These are phyloP conservation scores for Xestia xanthographa DNA, from an alignment of 2,888 invertebrate species.

Conservation along the genomic window DNA sequence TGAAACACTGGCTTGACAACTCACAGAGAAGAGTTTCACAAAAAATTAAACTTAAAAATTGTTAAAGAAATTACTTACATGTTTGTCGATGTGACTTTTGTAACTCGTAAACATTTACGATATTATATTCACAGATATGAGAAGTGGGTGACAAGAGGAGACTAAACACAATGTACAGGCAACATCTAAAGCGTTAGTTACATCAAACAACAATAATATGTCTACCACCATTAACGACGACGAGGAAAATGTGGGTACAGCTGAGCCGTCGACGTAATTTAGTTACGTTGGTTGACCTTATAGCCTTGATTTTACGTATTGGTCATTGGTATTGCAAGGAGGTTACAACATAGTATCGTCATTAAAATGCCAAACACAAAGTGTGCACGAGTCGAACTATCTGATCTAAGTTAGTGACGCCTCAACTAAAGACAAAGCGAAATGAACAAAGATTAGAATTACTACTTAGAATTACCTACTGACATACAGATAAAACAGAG, in stretches of 20 bases:
- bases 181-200: conserved; percentile 40
- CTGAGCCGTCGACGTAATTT: not conserved
- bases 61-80: conserved; percentile 51
- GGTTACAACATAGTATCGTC: conserved; percentile 11
- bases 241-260: conserved; percentile 38
- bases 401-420: not conserved
- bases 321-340: conserved; percentile 5
- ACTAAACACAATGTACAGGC: conserved; percentile 45
- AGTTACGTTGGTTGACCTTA: conserved; percentile 12
- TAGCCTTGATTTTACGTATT: conserved; percentile 9
- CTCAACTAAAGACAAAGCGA: conserved; percentile 17
- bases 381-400: not conserved
- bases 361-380: not conserved
- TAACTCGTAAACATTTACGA: conserved; percentile 34
- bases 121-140: conserved; percentile 41
- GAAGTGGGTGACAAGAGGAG: conserved; percentile 32
- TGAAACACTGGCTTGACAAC: not conserved
- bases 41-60: not conserved
- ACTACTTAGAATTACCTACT: not conserved
- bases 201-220: not conserved
- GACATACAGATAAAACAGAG: conserved; percentile 12
- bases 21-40: accelerated
- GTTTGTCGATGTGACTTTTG: conserved; percentile 23
- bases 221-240: not conserved
- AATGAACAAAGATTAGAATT: conserved; percentile 9